Evolutionary conservation across 2,797 vertebrate genomes (phyloP), one percentile per base, ranked within the genome.

Genomic region (Taenioides sp.): DNA sequence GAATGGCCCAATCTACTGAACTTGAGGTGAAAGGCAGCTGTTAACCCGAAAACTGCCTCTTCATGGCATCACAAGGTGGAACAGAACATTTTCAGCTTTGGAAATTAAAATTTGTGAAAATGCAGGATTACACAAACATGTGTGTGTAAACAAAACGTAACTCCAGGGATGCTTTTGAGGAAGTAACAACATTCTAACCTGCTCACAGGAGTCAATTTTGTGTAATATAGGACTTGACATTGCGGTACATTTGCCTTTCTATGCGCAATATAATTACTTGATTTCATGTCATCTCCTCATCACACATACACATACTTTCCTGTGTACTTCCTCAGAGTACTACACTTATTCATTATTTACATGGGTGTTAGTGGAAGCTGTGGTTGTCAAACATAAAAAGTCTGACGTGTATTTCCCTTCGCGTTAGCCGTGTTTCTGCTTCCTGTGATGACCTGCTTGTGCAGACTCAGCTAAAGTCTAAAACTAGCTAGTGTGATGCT

Each of bases 271-370:
- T 22, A 1, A 6, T 27, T 54, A n/a, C 40, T 62, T 61, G 20
- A 54, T 16, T 23, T 40, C 55, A 47, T 47, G 43, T 16, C 3
- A 16, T 47, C 43, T 47, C 43, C 43, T 47, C 12, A 47, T 3
- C 40, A 16, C 40, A 16, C 40, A 60, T 65, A 49, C 73, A 69
- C 37, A 5, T 18, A 50, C 58, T 25, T 25, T 9, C 63, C 71
- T 67, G 76, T 7, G 18, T 72, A 7, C 54, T 64, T 71, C 71
- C 81, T 77, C 74, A 68, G 74, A 79, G 79, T 69, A 50, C 63
- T 71, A 78, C 20, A 5, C 83, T 52, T 76, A 70, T 79, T 73
- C 78, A 83, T 90, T 83, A 76, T 88, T 80, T 67, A 87, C 72
- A 69, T 23, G n/a, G 50, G 50, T 7, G 9, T 81, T 84, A 81